Evolutionary conservation across 2,888 invertebrate genomes (phyloP).

Genomic region (Chrysina gloriosa): DNA sequence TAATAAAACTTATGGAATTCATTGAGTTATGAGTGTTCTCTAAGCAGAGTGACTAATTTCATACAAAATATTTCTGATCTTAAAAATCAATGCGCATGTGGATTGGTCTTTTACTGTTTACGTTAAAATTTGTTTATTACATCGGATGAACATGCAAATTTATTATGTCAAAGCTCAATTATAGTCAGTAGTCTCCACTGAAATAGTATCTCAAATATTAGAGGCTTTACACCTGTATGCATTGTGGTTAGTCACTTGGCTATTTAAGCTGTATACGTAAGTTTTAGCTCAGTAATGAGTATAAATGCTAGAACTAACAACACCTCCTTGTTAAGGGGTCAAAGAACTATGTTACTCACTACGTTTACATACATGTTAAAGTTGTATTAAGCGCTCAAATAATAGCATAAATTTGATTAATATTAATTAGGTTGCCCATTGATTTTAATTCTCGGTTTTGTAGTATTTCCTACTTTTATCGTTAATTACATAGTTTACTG

Average conservation of each 20-base stretch:
- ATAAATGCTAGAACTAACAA: constrained; percentile 22
- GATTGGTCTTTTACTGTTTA: too few relatives aligned
- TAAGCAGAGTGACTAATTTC: too few relatives aligned
- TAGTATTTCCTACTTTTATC: not conserved
- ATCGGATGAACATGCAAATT: too few relatives aligned
- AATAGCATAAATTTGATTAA: constrained; percentile 22
- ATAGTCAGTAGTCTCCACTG: too few relatives aligned
- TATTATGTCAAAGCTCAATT: too few relatives aligned
- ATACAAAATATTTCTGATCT: too few relatives aligned
- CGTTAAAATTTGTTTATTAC: too few relatives aligned
- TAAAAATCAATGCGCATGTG: too few relatives aligned
- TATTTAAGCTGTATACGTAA: not conserved
- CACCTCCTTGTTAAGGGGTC: constrained; percentile 35
- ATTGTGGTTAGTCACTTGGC: not conserved
- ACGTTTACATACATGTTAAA: constrained; percentile 17
- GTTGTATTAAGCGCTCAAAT: constrained; percentile 28
- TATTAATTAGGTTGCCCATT: constrained; percentile 9
- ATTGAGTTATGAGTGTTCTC: too few relatives aligned
- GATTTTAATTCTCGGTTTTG: not conserved
- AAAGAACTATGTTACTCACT: constrained; percentile 27
- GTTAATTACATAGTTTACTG: constrained; percentile 26
- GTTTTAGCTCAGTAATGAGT: not conserved
- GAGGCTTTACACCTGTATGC: too few relatives aligned
- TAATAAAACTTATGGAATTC: too few relatives aligned
- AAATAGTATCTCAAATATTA: too few relatives aligned